Evolutionary conservation across 2,888 invertebrate genomes (phyloP).

Genomic region (Clistopyga incitator): DNA sequence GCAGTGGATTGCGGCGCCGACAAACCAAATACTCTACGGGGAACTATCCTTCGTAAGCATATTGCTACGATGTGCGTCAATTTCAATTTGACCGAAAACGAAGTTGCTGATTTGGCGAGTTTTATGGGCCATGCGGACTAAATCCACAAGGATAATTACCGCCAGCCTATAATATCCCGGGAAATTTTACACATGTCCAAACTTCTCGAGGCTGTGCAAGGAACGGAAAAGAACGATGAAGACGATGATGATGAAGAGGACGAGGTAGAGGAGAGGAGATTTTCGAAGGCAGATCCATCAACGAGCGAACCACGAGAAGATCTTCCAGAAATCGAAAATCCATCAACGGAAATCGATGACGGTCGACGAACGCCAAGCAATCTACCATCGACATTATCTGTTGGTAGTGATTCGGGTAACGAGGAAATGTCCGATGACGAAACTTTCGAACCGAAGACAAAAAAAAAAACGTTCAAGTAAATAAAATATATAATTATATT

Average conservation of each 20-base stretch:
- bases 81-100: conserved; percentile 61
- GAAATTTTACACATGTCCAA: conserved; percentile 68
- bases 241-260: neutral
- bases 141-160: conserved; percentile 70
- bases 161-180: conserved; percentile 67
- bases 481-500: too few relatives aligned
- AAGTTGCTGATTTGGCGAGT: conserved; percentile 69
- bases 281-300: too few relatives aligned
- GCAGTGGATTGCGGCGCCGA: conserved; percentile 57
- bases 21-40: conserved; percentile 63
- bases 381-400: neutral
- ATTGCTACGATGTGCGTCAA: conserved; percentile 67
- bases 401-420: neutral
- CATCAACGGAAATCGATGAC: too few relatives aligned
- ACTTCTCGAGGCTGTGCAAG: conserved; percentile 67
- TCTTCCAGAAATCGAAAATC: neutral
- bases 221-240: conserved; percentile 20
- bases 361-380: neutral
- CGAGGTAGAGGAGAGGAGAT: too few relatives aligned
- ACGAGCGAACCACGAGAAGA: neutral
- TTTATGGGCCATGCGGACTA: conserved; percentile 72
- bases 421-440: neutral
- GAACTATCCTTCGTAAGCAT: conserved; percentile 68
- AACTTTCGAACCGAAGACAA: neutral
- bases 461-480: conserved; percentile 46